Percentiles rank a stretch among this genome's conserved stretches.
Conservation (phyloP, 2,113 vertebrate species). For the Damaliscus lunatus region DNA sequence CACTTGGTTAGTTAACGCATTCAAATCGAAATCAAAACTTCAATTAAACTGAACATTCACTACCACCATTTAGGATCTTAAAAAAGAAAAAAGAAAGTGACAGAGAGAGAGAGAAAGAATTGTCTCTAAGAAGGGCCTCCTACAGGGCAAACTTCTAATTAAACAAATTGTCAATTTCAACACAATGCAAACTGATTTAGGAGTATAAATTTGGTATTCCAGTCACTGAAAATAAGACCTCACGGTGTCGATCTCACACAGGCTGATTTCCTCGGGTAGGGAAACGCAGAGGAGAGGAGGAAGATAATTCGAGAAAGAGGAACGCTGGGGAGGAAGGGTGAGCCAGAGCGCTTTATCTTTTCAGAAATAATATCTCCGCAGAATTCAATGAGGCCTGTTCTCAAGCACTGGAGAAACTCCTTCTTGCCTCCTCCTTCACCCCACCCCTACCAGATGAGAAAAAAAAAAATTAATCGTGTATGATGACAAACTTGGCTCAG, state of each 20-base stretch:
- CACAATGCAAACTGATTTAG: conserved; percentile 62
- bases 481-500: conserved; percentile 90
- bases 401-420: conserved; percentile 62
- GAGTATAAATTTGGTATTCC: conserved; percentile 22
- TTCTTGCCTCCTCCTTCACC: conserved; percentile 46
- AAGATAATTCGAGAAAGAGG: background rate
- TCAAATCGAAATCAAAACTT: conserved; percentile 34
- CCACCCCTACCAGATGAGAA: conserved; percentile 67
- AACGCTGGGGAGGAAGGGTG: background rate
- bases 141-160: conserved; percentile 44
- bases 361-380: conserved; percentile 67
- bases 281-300: background rate
- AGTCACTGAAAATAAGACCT: conserved; percentile 56
- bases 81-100: background rate
- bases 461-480: conserved; percentile 75
- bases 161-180: conserved; percentile 36
- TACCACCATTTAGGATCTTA: conserved; percentile 9
- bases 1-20: conserved; percentile 2
- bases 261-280: background rate
- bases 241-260: background rate
- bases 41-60: background rate
- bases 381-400: conserved; percentile 71
- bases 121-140: conserved; percentile 61
- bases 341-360: background rate
- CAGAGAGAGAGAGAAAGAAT: conserved; percentile 47